Evolutionary conservation across 2,113 vertebrate genomes (phyloP), one percentile per base, ranked within the genome.

Genomic region (Centropus unirufus): DNA sequence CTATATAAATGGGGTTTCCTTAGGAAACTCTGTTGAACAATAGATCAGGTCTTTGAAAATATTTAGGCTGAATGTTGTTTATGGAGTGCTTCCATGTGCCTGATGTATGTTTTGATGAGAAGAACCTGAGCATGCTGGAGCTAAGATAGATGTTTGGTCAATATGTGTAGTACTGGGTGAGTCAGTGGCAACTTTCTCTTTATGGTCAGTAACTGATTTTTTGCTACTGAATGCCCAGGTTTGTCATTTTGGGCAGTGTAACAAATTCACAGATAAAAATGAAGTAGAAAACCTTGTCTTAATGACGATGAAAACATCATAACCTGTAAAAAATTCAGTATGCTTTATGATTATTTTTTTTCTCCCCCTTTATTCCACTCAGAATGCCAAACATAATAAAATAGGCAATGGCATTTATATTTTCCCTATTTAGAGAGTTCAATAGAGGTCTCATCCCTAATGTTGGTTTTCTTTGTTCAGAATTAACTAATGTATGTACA

Each of bases 1-100:
- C 61, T 51, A 49, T 9, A 87, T 14, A 63, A 78, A 95, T 36
- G 63, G 19, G 40, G 58, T 76, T 95, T 95, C 89, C 96, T 93
- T 92, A 88, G 91, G 94, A 96, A 95, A 93, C 58, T 73, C 72
- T 52, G 86, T 49, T 83, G 70, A 95, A 96, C 85, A 95, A 92
- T 90, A 90, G 83, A 32, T 13, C 49, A 68, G 40, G 62, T 72
- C 67, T 92, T 92, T 90, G 62, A 90, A 90, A 83, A 88, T 58
- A 64, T 19, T 79, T 73, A 51, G 67, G 78, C 34, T 91, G 73
- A 69, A 66, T 62, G 52, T 34, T 94, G 83, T 93, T 94, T 93
- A 74, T 1, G 0, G 58, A 78, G 47, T 14, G 22, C 19, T 92
- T 75, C 47, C 39, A 34, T 12, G 29, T 14, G 54, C 78, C 39